These are phyloP conservation scores for Nycticebus coucang DNA, from an alignment of 2,113 vertebrate genomes.

Conservation along the genomic window DNA sequence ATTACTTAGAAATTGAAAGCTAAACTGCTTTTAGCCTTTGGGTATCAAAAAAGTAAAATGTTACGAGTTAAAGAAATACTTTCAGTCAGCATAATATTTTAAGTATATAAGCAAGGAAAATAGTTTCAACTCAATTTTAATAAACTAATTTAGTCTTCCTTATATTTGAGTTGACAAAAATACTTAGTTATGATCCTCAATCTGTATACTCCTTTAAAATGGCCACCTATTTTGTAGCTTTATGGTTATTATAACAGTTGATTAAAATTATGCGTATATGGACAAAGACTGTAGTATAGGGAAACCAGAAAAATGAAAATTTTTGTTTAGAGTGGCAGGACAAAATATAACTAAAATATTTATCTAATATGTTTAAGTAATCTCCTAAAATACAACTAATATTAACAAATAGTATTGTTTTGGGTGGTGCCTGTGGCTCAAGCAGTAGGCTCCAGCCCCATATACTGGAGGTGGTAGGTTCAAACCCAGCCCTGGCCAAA, in stretches of 20 bases:
- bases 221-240: not conserved
- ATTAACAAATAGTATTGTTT: not conserved
- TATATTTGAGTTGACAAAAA: not conserved
- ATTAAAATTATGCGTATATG: not conserved
- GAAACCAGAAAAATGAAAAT: not conserved
- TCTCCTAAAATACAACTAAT: slow-evolving; percentile 30
- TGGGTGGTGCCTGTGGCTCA: too few relatives aligned
- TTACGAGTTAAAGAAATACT: not conserved
- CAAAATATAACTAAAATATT: slow-evolving; percentile 24
- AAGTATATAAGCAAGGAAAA: not conserved
- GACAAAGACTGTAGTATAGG: not conserved
- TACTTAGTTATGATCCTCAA: not conserved
- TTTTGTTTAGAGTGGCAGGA: not conserved
- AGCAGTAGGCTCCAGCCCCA: too few relatives aligned
- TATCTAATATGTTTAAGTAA: not conserved
- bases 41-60: not conserved
- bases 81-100: not conserved
- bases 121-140: slow-evolving; percentile 3
- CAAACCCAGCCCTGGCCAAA: too few relatives aligned
- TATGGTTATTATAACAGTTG: not conserved
- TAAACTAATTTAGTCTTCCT: slow-evolving; percentile 1
- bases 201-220: not conserved
- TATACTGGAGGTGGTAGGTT: too few relatives aligned
- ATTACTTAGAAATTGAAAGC: slow-evolving; percentile 27
- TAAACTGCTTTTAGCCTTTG: not conserved